Evolutionary conservation across 2,113 vertebrate genomes (phyloP), one percentile per base, ranked within the genome.

Genomic region (Psittacus erithacus): DNA sequence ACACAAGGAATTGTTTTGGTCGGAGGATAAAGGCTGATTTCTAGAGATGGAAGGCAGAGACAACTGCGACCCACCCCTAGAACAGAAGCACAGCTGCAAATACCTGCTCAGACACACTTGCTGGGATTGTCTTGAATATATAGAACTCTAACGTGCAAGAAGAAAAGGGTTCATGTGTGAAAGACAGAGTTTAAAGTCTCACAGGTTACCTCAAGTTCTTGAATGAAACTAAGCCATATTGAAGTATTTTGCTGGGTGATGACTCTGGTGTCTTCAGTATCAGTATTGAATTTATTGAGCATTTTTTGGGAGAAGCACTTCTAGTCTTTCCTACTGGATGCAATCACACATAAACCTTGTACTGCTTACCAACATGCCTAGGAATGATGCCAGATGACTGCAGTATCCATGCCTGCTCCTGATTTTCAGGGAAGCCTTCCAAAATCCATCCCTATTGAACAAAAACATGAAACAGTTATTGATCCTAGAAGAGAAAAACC

Each of bases 391-490:
- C 99, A 25, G 85, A 91, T 68, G 98, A 98, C 70, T 99, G 99
- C n/a, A 99, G 97, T 86, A 88, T 78, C 85, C 99, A 96, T 9
- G 98, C 98, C 96, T 99, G 98, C 2, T 98, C 98, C 73, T 97
- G 98, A 13, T 97, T 98, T 86, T 98, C 98, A 31, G 99, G 99
- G 71, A 99, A 92, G 20, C 98, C 99, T 11, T 99, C 99, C 91
- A 99, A 93, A 85, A 99, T 94, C 99, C 99, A 99, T 63, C 99
- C 99, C 99, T 99, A 95, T 20, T 94, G 84, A 96, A 86, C 77
- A 75, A 96, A 97, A 81, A 74, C 59, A 92, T 52, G 49, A 86
- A 92, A 88, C 46, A 70, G 29, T 64, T 67, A 87, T 71, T 47
- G 63, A 93, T 71, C 50, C 33, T 74, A 49, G 38, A 81, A 77